A percentile compares a stretch with the other conserved stretches of the same genome.
phyloP scores from a whole-genome alignment of 1,140 invertebrate genomes.

The Drosophila repleta region DNA sequence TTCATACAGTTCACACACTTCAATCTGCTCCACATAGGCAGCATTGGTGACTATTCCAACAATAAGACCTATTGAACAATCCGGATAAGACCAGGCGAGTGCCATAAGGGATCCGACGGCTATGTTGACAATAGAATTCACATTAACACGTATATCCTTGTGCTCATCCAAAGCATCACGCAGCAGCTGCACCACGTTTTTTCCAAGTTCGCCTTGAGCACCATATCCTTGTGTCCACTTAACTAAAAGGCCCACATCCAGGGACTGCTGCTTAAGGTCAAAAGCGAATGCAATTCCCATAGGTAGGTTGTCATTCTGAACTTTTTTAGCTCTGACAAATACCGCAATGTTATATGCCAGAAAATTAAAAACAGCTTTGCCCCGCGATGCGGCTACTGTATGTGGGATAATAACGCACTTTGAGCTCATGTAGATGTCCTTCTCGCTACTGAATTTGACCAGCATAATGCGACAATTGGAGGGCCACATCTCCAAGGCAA shows the following conservation, averaged over 20 bases:
- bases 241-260: conserved; percentile 94
- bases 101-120: conserved; percentile 95
- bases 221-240: conserved; percentile 90
- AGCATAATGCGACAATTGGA: conserved; percentile 98
- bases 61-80: conserved; percentile 84
- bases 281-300: conserved; percentile 99
- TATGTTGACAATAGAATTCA: conserved; percentile 97
- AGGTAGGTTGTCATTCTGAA: conserved; percentile 86
- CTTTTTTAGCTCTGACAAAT: conserved; percentile 93
- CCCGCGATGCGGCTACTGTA: conserved; percentile 94
- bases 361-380: conserved; percentile 96
- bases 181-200: conserved; percentile 94
- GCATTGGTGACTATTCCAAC: conserved; percentile 97
- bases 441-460: conserved; percentile 92
- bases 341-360: conserved; percentile 97
- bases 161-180: conserved; percentile 89
- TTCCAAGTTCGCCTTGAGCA: conserved; percentile 84
- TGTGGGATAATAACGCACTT: conserved; percentile 98
- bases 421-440: conserved; percentile 95
- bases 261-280: conserved; percentile 94
- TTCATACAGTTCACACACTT: conserved; percentile 85
- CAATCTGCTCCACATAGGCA: conserved; percentile 94
- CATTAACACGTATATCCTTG: conserved; percentile 87
- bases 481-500: conserved; percentile 98
- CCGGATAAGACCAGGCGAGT: conserved; percentile 45